Percentiles rank a stretch among this genome's conserved stretches.
Conservation (phyloP, 2,888 invertebrate species). For the Epistrophella euchroma region DNA sequence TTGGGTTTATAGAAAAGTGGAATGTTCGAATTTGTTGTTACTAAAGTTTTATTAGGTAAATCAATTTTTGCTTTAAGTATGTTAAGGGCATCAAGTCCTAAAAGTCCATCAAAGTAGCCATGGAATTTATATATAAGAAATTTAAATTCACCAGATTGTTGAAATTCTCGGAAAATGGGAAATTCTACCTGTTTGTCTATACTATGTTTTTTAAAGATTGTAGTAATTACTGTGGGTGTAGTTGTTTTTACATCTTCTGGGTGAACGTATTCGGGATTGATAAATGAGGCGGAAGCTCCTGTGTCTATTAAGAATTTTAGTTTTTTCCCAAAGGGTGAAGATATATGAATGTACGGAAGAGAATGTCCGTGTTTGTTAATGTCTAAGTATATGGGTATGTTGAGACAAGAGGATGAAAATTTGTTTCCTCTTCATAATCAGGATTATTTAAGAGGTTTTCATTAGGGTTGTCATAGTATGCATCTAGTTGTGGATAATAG, state of each 20-base stretch:
- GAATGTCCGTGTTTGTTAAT: slow-evolving; percentile 21
- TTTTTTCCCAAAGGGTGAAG: slow-evolving; percentile 26
- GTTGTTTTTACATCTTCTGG: slow-evolving; percentile 22
- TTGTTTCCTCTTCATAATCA: slow-evolving; percentile 3
- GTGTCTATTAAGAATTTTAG: slow-evolving; percentile 37
- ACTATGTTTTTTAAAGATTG: slow-evolving; percentile 5
- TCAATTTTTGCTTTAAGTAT: slow-evolving; percentile 1
- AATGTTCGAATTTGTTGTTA: not conserved
- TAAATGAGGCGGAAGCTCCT: slow-evolving; percentile 16
- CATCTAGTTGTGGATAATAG: too few relatives aligned
- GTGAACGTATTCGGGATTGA: slow-evolving; percentile 45
- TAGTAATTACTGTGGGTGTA: slow-evolving; percentile 14
- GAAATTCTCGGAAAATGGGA: slow-evolving; percentile 8
- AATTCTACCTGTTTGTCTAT: slow-evolving; percentile 15
- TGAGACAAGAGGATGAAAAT: slow-evolving; percentile 19
- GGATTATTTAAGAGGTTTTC: not conserved
- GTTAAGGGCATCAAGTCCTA: slow-evolving; percentile 8
- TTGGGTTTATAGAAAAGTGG: slow-evolving; percentile 2
- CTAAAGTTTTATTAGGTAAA: slow-evolving; percentile 4
- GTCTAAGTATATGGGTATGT: not conserved
- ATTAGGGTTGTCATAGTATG: too few relatives aligned
- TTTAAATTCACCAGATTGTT: slow-evolving; percentile 1
- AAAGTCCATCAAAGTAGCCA: slow-evolving; percentile 13
- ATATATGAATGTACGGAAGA: slow-evolving; percentile 22
- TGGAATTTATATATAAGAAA: slow-evolving; percentile 26